Percentiles rank a stretch among this genome's conserved stretches.
Evolutionary conservation across 2,888 invertebrate species (phyloP).

Genomic region (Maniola hyperantus): DNA sequence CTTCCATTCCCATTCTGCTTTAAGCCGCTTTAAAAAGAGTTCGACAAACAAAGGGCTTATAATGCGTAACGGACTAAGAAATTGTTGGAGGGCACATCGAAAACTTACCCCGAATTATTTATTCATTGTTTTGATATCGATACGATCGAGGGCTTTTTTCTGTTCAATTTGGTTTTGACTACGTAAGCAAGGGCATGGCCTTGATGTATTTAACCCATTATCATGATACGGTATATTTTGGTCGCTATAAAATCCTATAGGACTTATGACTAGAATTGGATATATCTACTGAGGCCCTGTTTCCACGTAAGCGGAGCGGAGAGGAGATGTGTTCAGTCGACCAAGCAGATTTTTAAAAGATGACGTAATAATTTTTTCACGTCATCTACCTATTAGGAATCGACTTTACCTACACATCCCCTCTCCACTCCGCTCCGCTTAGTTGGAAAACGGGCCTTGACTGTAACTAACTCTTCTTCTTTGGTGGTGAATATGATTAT

Average conservation of each 20-base stretch:
- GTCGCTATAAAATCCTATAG: background rate
- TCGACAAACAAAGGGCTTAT: conserved; percentile 76
- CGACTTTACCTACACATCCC: too few species aligned
- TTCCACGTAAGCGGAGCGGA: too few species aligned
- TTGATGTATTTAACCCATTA: background rate
- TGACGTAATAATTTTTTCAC: too few species aligned
- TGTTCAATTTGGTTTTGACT: conserved; percentile 10
- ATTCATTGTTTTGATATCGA: conserved; percentile 32
- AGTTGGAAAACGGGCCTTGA: too few species aligned
- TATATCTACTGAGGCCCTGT: too few species aligned
- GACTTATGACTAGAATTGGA: background rate
- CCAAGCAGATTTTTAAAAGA: too few species aligned
- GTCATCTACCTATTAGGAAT: too few species aligned
- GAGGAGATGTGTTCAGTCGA: too few species aligned
- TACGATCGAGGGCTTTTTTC: conserved; percentile 31
- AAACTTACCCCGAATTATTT: conserved; percentile 53
- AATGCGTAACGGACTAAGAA: conserved; percentile 74
- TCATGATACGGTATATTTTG: background rate
- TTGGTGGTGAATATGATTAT: too few species aligned
- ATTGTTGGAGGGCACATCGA: conserved; percentile 59
- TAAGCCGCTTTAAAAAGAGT: conserved; percentile 79
- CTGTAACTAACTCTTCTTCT: too few species aligned
- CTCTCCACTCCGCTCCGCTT: too few species aligned
- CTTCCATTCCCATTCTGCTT: conserved; percentile 67
- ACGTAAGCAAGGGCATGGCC: conserved; percentile 21